Conservation (phyloP, 2,797 vertebrate species). For the Cuculus canorus region DNA sequence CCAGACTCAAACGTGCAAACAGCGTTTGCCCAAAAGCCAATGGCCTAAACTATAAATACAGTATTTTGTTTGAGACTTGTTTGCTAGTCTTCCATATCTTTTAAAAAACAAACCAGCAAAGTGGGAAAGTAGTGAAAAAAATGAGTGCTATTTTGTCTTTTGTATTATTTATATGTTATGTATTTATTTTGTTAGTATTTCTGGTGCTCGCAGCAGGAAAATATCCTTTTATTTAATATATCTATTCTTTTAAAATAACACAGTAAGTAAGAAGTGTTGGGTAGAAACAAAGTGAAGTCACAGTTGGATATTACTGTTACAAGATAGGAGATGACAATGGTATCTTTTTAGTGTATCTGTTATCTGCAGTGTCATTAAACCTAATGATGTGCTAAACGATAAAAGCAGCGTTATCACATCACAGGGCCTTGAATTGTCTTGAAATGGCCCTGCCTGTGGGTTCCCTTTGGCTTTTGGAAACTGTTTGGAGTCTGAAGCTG, state of each 20-base stretch:
- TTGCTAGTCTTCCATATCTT: background rate
- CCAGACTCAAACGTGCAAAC: background rate
- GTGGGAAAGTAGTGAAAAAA: background rate
- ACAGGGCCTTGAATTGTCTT: constrained; percentile 43
- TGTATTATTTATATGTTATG: background rate
- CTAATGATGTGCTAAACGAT: constrained; percentile 69
- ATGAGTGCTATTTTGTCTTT: background rate
- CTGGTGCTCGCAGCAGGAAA: background rate
- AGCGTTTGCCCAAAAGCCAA: background rate
- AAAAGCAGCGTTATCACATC: constrained; percentile 49
- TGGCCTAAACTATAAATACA: background rate
- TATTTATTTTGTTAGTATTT: background rate
- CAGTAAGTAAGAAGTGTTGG: constrained; percentile 10
- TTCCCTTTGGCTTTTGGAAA: constrained; percentile 45
- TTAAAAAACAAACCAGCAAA: background rate
- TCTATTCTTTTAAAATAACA: constrained; percentile 10
- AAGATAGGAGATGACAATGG: constrained; percentile 65
- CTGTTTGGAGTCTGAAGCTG: constrained; percentile 36
- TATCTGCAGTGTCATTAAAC: constrained; percentile 61
- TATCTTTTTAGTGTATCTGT: constrained; percentile 65
- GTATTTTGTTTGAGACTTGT: background rate
- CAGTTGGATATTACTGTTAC: constrained; percentile 47
- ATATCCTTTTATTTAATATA: constrained; percentile 19
- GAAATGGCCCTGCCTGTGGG: background rate
- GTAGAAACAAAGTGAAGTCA: constrained; percentile 45